phyloP scores from a whole-genome alignment of 1,140 invertebrate genomes.

The Neodiprion virginianus region DNA sequence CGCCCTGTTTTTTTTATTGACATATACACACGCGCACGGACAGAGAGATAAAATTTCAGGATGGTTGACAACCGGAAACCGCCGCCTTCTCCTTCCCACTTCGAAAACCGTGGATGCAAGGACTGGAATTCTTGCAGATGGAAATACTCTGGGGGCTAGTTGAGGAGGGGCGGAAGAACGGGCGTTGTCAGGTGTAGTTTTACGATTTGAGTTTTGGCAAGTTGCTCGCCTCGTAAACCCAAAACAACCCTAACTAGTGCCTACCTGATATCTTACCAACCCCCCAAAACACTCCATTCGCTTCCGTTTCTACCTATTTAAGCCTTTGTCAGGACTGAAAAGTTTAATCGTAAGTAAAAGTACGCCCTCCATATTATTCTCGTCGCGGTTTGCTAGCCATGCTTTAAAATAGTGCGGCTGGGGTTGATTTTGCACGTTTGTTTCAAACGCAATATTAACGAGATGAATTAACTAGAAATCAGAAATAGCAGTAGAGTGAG shows the following conservation, averaged over 20 bases:
- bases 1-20: too few species aligned
- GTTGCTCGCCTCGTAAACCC: not conserved
- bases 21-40: too few species aligned
- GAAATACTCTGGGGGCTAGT: not conserved
- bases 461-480: too few species aligned
- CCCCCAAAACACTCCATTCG: not conserved
- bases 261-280: not conserved
- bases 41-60: not conserved
- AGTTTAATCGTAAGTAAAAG: too few species aligned
- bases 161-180: not conserved
- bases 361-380: too few species aligned
- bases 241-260: not conserved
- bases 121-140: not conserved
- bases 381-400: too few species aligned
- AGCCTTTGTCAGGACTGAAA: not conserved
- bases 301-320: not conserved
- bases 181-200: slow-evolving; percentile 1
- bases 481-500: too few species aligned
- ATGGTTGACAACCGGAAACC: slow-evolving; percentile 1
- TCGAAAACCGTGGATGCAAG: not conserved
- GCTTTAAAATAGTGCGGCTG: too few species aligned
- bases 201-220: not conserved
- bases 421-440: too few species aligned
- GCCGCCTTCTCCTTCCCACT: not conserved
- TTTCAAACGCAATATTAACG: too few species aligned